Conservation (phyloP, 2,113 vertebrate species). For the Genyomyrus donnyi region DNA sequence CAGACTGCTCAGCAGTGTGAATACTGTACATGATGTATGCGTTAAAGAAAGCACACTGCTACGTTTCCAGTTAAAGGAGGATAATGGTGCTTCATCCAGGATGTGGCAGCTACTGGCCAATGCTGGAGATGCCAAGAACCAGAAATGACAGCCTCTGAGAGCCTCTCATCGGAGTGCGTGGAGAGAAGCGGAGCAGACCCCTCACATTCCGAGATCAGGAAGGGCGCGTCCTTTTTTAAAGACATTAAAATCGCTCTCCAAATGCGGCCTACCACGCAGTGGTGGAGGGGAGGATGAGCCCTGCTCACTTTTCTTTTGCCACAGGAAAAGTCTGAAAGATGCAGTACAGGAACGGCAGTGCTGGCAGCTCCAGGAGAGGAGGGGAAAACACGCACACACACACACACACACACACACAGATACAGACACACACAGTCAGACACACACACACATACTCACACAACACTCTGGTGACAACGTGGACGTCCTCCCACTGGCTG, state of each 20-base stretch:
- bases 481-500: constrained; percentile 94
- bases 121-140: not conserved
- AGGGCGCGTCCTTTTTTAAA: not conserved
- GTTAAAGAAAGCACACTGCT: not conserved
- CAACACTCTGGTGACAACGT: constrained; percentile 87
- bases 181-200: not conserved
- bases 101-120: not conserved
- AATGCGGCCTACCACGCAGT: not conserved
- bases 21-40: not conserved
- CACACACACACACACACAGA: constrained; percentile 22
- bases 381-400: constrained; percentile 20
- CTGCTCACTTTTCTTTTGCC: constrained; percentile 68
- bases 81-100: not conserved
- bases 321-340: constrained; percentile 72
- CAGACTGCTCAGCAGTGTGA: not conserved
- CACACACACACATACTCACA: constrained; percentile 45
- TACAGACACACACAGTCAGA: constrained; percentile 31
- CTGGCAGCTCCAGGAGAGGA: constrained; percentile 71
- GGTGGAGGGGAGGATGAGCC: constrained; percentile 11
- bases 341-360: constrained; percentile 68
- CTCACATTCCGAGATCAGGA: not conserved
- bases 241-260: not conserved
- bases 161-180: not conserved
- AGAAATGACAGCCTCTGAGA: not conserved
- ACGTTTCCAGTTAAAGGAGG: not conserved